Conservation (phyloP, 2,113 vertebrate species). For the Triplophysa tibetana region DNA sequence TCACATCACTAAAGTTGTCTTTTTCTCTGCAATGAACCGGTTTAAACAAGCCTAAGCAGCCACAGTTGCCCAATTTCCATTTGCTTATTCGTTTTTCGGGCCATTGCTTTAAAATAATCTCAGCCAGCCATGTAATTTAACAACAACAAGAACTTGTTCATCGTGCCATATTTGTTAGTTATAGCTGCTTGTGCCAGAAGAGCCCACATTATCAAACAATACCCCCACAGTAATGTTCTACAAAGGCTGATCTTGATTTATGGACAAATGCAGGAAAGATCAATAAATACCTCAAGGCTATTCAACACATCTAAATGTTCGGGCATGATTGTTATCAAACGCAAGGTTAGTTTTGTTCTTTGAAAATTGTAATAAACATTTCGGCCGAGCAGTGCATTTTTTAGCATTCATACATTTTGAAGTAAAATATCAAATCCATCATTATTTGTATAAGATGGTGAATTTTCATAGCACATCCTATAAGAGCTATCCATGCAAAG, state of each 20-base stretch:
- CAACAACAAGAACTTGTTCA: conserved; percentile 69
- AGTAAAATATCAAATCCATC: neutral
- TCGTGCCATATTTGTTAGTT: conserved; percentile 65
- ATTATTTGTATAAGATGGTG: neutral
- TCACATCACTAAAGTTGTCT: neutral
- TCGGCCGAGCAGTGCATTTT: neutral
- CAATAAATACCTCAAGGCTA: conserved; percentile 64
- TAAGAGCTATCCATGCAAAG: neutral
- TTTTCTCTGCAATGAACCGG: conserved; percentile 2
- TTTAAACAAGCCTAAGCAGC: conserved; percentile 11
- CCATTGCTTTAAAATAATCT: conserved; percentile 55
- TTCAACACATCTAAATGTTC: conserved; percentile 11
- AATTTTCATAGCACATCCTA: neutral
- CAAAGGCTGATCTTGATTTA: conserved; percentile 66
- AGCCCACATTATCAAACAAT: conserved; percentile 59
- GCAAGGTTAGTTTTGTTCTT: conserved; percentile 7
- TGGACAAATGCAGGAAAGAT: conserved; percentile 69
- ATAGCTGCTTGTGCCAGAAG: conserved; percentile 58
- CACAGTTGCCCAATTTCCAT: neutral
- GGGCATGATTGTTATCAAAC: neutral
- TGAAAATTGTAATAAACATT: neutral
- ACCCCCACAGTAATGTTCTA: conserved; percentile 71
- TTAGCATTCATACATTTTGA: neutral
- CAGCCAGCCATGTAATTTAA: conserved; percentile 63
- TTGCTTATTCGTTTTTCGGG: conserved; percentile 7